Conservation (phyloP, 2,888 invertebrate species). For the Tanypteryx hageni region DNA sequence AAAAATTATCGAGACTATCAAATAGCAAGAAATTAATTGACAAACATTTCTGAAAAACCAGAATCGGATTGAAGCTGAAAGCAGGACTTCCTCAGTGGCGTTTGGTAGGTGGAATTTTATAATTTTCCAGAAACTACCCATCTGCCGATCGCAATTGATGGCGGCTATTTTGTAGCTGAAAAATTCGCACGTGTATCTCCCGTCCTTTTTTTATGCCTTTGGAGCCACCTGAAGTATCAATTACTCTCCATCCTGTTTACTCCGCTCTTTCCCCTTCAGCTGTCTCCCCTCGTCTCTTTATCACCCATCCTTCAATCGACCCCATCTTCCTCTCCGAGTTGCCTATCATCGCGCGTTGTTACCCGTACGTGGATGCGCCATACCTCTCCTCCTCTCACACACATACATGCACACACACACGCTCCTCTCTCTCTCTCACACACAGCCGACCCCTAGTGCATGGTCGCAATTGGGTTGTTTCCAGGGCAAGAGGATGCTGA, state of each 20-base stretch:
- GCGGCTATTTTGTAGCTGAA: too few species aligned
- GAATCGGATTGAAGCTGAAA: too few species aligned
- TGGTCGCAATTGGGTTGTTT: constrained; percentile 15
- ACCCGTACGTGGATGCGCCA: too few species aligned
- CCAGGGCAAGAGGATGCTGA: constrained; percentile 1
- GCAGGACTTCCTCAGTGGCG: too few species aligned
- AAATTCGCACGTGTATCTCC: background rate
- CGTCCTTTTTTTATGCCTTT: background rate
- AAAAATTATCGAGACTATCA: too few species aligned
- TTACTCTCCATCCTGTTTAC: background rate
- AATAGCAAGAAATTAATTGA: too few species aligned
- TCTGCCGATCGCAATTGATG: background rate
- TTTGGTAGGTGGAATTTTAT: background rate
- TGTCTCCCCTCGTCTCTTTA: background rate
- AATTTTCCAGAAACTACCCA: background rate
- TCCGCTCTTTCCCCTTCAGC: background rate
- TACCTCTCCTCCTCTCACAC: too few species aligned
- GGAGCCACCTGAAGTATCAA: background rate
- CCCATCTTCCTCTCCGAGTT: too few species aligned
- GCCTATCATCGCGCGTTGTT: too few species aligned
- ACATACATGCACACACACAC: too few species aligned
- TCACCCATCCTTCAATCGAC: background rate
- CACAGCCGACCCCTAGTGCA: background rate
- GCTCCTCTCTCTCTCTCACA: too few species aligned
- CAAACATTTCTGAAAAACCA: too few species aligned